Evolutionary conservation across 2,113 vertebrate species (phyloP).

Genomic region (Siniperca chuatsi): DNA sequence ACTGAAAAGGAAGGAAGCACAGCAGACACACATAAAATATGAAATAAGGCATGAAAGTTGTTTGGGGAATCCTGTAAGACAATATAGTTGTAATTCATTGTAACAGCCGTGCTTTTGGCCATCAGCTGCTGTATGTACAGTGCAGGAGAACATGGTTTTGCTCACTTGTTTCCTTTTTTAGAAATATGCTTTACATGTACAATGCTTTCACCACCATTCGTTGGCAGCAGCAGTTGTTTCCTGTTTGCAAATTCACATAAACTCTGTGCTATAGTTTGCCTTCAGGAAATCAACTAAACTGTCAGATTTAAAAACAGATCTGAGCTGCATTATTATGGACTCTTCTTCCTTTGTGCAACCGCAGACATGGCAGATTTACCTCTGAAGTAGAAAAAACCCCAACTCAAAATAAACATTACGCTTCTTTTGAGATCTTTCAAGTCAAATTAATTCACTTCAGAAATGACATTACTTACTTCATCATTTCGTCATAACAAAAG

Average conservation of each 20-base stretch:
- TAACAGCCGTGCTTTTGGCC: slow-evolving; percentile 9
- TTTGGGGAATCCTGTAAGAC: slow-evolving; percentile 32
- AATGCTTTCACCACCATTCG: neutral
- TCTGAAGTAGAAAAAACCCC: neutral
- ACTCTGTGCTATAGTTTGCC: neutral
- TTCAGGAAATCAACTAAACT: slow-evolving; percentile 18
- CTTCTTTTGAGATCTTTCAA: slow-evolving; percentile 3
- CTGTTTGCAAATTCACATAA: slow-evolving; percentile 15
- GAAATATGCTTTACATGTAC: slow-evolving; percentile 9
- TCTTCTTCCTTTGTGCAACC: neutral
- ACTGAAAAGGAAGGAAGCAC: slow-evolving; percentile 21
- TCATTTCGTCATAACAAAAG: slow-evolving; percentile 3
- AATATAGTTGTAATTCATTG: slow-evolving; percentile 37
- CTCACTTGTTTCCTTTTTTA: slow-evolving; percentile 13
- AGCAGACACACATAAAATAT: slow-evolving; percentile 28
- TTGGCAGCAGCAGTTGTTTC: neutral
- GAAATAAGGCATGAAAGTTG: slow-evolving; percentile 41
- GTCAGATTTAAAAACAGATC: neutral
- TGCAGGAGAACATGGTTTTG: slow-evolving; percentile 7
- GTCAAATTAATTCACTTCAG: slow-evolving; percentile 23
- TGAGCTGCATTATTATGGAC: neutral
- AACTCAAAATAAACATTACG: slow-evolving; percentile 24
- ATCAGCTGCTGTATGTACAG: slow-evolving; percentile 28
- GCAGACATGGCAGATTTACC: neutral
- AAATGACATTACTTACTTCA: slow-evolving; percentile 18